Evolutionary conservation across 2,888 invertebrate species (phyloP).

Genomic region (Cryptocheilus praepositus): DNA sequence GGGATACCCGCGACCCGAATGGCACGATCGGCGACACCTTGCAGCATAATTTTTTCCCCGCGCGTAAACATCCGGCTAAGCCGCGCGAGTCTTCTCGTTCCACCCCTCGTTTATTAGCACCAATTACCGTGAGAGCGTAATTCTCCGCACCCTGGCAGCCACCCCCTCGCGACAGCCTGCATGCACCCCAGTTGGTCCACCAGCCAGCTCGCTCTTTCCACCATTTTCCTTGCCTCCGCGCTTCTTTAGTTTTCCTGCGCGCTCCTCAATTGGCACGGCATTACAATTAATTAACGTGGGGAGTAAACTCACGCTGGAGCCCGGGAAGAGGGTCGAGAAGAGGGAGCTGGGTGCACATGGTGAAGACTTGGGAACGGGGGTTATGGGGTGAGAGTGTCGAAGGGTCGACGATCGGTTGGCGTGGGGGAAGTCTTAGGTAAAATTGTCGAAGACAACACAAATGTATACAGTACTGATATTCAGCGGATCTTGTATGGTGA

Average conservation of each 20-base stretch:
- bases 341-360: too few relatives aligned
- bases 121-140: conserved; percentile 56
- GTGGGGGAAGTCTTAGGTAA: too few relatives aligned
- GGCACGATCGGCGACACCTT: background rate
- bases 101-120: conserved; percentile 56
- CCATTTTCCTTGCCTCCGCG: conserved; percentile 38
- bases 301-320: too few relatives aligned
- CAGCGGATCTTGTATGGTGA: too few relatives aligned
- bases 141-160: background rate
- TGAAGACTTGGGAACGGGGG: too few relatives aligned
- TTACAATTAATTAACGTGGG: conserved; percentile 62
- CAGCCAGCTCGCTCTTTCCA: conserved; percentile 16
- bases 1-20: too few relatives aligned
- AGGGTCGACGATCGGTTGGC: too few relatives aligned
- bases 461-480: too few relatives aligned
- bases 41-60: background rate
- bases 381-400: too few relatives aligned
- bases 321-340: too few relatives aligned
- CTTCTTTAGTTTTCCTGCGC: conserved; percentile 22
- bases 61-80: conserved; percentile 2
- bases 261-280: conserved; percentile 58
- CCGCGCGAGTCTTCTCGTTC: conserved; percentile 10
- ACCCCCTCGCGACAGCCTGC: background rate
- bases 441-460: too few relatives aligned
- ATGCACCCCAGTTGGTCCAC: background rate